phyloP scores from a whole-genome alignment of 2,797 vertebrate species.

The Spinibarbus caldwelli region DNA sequence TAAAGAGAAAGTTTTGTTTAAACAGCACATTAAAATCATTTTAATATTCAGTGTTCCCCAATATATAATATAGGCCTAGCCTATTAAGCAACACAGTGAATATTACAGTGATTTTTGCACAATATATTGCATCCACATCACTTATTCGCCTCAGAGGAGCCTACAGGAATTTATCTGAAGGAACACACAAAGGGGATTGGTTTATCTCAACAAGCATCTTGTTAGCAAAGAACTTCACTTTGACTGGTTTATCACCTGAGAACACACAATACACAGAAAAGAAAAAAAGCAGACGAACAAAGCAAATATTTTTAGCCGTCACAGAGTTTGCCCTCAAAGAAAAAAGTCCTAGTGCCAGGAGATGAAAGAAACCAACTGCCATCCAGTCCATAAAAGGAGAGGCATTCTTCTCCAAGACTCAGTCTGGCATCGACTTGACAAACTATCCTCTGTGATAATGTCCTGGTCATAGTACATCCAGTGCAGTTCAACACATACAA shows the following conservation, averaged over 20 bases:
- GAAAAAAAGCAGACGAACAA: conserved; percentile 16
- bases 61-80: background rate
- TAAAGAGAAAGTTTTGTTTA: background rate
- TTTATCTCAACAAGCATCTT: background rate
- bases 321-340: conserved; percentile 26
- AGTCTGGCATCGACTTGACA: conserved; percentile 16
- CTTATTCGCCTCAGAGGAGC: no score
- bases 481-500: conserved; percentile 21
- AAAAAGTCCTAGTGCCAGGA: conserved; percentile 32
- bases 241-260: background rate
- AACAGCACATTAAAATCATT: background rate
- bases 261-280: background rate
- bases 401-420: conserved; percentile 18
- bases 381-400: conserved; percentile 56
- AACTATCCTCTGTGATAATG: conserved; percentile 31
- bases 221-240: background rate
- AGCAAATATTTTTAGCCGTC: conserved; percentile 25
- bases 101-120: background rate
- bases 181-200: no score
- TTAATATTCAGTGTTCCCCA: background rate
- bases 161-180: no score
- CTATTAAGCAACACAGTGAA: background rate
- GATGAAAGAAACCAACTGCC: conserved; percentile 40
- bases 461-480: conserved; percentile 12
- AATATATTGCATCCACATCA: background rate